These are phyloP conservation scores for Sebastes vulpes DNA, from an alignment of 2,797 vertebrate species.

Conservation along the genomic window DNA sequence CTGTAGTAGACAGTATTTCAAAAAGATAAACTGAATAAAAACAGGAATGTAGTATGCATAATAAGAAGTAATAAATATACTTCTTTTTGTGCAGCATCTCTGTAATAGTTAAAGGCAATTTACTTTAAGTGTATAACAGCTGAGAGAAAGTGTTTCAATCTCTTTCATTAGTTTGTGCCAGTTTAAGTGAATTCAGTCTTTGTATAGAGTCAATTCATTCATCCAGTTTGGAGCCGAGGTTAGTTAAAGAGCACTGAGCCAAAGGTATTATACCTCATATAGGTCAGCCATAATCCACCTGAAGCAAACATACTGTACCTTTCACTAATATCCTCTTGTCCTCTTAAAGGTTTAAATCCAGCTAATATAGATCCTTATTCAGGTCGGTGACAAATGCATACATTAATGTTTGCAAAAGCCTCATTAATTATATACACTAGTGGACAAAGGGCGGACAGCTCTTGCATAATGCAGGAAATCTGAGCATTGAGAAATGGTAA, in stretches of 20 bases:
- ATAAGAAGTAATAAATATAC: background rate
- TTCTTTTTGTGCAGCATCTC: background rate
- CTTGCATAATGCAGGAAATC: slow-evolving; percentile 59
- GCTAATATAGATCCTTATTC: slow-evolving; percentile 15
- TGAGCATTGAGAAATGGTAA: slow-evolving; percentile 33
- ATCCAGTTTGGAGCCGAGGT: background rate
- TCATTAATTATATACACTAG: slow-evolving; percentile 19
- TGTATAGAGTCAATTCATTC: background rate
- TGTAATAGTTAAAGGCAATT: background rate
- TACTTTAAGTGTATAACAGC: background rate
- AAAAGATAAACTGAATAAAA: background rate
- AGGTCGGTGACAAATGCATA: slow-evolving; percentile 16
- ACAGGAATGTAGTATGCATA: background rate
- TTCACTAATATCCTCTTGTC: slow-evolving; percentile 5
- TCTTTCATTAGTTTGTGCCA: background rate
- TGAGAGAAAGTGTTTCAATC: background rate
- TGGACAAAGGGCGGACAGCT: slow-evolving; percentile 48
- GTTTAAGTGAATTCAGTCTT: background rate
- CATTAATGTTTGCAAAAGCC: slow-evolving; percentile 32
- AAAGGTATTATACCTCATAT: slow-evolving; percentile 5
- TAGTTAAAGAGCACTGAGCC: background rate
- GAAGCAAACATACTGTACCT: slow-evolving; percentile 33
- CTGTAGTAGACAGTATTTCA: background rate
- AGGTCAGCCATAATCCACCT: slow-evolving; percentile 8
- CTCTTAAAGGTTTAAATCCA: background rate